Evolutionary conservation across 2,888 invertebrate species (phyloP).

Genomic region (Caenorhabditis japonica): DNA sequence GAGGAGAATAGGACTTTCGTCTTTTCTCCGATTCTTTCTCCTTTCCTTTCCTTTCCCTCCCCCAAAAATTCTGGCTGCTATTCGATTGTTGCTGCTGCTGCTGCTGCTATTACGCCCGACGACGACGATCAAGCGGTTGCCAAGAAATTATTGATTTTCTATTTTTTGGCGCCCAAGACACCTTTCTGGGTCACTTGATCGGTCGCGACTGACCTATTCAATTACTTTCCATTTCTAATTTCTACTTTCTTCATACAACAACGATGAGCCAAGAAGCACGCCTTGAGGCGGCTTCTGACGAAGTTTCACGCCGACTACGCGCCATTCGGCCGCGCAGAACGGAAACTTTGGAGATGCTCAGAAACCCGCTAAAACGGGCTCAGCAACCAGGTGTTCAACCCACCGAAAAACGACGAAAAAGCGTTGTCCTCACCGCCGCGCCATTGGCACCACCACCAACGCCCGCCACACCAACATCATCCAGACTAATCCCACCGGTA

Average conservation of each 20-base stretch:
- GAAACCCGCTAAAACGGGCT: conserved; percentile 20
- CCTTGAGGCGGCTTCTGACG: neutral
- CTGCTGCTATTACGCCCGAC: conserved; percentile 10
- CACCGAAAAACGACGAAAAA: conserved; percentile 7
- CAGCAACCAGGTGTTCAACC: too few relatives aligned
- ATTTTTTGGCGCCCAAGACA: too few relatives aligned
- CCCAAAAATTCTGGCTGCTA: conserved; percentile 31
- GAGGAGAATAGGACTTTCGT: conserved; percentile 26
- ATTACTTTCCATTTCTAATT: neutral
- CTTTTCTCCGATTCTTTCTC: conserved; percentile 14
- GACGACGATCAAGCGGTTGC: conserved; percentile 27
- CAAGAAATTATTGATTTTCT: neutral
- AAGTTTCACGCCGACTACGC: neutral
- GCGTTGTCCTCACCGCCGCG: conserved; percentile 6
- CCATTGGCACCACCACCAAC: conserved; percentile 26
- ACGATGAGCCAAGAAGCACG: conserved; percentile 9
- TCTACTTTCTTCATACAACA: neutral
- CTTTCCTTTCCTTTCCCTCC: too few relatives aligned
- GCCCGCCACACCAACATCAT: conserved; percentile 1
- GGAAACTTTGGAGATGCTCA: neutral
- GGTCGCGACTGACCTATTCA: too few relatives aligned
- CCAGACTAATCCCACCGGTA: neutral
- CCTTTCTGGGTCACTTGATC: too few relatives aligned
- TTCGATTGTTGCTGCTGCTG: conserved; percentile 11
- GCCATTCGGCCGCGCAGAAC: too few relatives aligned